These are phyloP conservation scores for Manis crassicaudata DNA, from an alignment of 2,797 vertebrate species.

Conservation along the genomic window DNA sequence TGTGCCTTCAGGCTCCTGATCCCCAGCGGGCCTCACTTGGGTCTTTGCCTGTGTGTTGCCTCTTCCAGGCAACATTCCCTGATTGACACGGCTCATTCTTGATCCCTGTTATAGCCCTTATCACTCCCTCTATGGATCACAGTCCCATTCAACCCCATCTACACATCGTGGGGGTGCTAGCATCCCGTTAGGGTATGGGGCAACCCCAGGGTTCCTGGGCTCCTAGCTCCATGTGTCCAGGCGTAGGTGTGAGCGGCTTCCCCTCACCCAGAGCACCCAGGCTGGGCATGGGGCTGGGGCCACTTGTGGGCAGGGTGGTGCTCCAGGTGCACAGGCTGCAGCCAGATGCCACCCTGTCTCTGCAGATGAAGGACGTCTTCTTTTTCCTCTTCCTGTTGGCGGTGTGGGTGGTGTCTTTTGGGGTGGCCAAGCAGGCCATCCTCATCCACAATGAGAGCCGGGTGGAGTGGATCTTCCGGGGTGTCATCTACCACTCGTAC, in stretches of 20 bases:
- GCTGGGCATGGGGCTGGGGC: background rate
- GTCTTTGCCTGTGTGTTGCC: rapidly evolving
- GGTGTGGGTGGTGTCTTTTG: slow-evolving; percentile 97
- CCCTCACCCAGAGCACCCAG: rapidly evolving
- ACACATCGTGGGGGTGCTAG: background rate
- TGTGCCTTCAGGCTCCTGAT: background rate
- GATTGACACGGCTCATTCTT: background rate
- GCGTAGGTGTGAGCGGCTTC: rapidly evolving
- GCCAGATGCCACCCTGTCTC: background rate
- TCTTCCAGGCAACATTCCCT: background rate
- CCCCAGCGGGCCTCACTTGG: rapidly evolving
- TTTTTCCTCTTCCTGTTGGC: slow-evolving; percentile 98
- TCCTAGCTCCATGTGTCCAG: rapidly evolving
- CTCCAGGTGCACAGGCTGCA: rapidly evolving
- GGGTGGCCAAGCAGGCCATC: slow-evolving; percentile 97
- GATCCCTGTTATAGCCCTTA: rapidly evolving
- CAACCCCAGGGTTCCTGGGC: background rate
- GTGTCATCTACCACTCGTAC: slow-evolving; percentile 96
- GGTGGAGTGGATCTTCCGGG: slow-evolving; percentile 94
- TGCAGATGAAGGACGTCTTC: slow-evolving; percentile 97
- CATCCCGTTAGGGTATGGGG: rapidly evolving
- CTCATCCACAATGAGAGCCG: slow-evolving; percentile 95
- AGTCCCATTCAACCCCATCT: background rate
- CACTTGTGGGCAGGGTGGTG: background rate
- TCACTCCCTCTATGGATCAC: background rate